Conservation (phyloP, 1,140 invertebrate genomes). For the Procambarus clarkii region DNA sequence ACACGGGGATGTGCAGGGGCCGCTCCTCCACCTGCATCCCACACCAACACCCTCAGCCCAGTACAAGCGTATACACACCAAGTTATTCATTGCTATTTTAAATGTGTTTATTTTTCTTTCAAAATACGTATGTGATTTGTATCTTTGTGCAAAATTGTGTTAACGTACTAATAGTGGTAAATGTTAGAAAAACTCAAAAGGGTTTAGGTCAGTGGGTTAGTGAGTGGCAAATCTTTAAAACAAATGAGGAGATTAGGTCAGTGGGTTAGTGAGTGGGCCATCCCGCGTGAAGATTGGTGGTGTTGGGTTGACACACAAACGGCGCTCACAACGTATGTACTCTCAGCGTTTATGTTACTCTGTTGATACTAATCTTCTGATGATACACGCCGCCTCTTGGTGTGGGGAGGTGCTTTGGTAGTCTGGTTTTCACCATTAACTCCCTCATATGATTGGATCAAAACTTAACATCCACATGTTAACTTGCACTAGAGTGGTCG, state of each 20-base stretch:
- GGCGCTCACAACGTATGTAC: not conserved
- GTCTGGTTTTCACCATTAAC: not conserved
- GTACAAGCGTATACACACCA: too few relatives aligned
- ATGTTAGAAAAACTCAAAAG: not conserved
- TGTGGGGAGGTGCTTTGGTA: not conserved
- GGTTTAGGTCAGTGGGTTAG: not conserved
- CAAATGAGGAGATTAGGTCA: not conserved
- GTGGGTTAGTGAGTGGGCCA: conserved; percentile 15
- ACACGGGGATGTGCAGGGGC: too few relatives aligned
- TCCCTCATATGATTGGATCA: not conserved
- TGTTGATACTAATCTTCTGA: not conserved
- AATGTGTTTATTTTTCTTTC: too few relatives aligned
- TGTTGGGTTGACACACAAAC: not conserved
- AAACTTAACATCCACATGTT: not conserved
- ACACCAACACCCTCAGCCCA: too few relatives aligned
- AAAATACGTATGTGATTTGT: too few relatives aligned
- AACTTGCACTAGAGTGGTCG: not conserved
- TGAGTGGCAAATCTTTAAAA: not conserved
- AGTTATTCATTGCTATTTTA: too few relatives aligned
- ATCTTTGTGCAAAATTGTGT: too few relatives aligned
- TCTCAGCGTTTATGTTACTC: not conserved
- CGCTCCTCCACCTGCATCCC: too few relatives aligned
- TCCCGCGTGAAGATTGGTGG: not conserved
- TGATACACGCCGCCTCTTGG: not conserved
- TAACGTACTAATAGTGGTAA: too few relatives aligned